These are phyloP conservation scores for Sandelia bainsii DNA, from an alignment of 2,797 vertebrate genomes.

Conservation along the genomic window DNA sequence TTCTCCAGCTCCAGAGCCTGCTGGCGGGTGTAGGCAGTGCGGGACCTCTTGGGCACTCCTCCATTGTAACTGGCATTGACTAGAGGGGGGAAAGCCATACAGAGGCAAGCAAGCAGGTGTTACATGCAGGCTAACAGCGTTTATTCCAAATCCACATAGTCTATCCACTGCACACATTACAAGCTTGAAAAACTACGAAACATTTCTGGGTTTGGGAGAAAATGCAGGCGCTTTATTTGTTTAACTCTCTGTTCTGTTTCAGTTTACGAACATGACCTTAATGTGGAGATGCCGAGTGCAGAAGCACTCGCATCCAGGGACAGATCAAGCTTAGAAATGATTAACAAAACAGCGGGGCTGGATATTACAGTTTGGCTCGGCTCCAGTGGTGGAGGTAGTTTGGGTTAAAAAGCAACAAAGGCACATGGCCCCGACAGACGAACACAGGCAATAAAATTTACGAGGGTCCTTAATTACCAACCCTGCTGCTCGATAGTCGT, in stretches of 20 bases:
- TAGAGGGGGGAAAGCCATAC: constrained; percentile 81
- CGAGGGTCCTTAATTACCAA: constrained; percentile 98
- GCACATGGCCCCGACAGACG: constrained; percentile 90
- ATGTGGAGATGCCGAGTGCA: constrained; percentile 70
- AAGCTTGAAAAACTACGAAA: constrained; percentile 22
- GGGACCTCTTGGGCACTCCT: constrained; percentile 98
- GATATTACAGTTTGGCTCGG: constrained; percentile 80
- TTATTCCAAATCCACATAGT: constrained; percentile 39
- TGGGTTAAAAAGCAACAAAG: constrained; percentile 94
- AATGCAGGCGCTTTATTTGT: constrained; percentile 49
- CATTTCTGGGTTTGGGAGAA: constrained; percentile 27
- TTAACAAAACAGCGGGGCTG: constrained; percentile 81
- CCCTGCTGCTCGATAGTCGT: constrained; percentile 95
- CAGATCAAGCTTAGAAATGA: constrained; percentile 78
- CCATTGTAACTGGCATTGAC: constrained; percentile 95
- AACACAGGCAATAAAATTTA: constrained; percentile 97
- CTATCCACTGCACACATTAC: constrained; percentile 51
- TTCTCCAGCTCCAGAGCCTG: constrained; percentile 99
- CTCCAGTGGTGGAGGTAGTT: constrained; percentile 82
- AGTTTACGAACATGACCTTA: constrained; percentile 67
- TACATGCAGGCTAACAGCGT: constrained; percentile 71
- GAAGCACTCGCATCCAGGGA: constrained; percentile 77
- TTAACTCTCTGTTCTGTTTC: constrained; percentile 50
- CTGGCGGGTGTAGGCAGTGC: constrained; percentile 98
- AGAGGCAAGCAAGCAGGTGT: constrained; percentile 85